Evolutionary conservation across 1,140 invertebrate species (phyloP).

Genomic region (Thaumatotibia leucotreta): DNA sequence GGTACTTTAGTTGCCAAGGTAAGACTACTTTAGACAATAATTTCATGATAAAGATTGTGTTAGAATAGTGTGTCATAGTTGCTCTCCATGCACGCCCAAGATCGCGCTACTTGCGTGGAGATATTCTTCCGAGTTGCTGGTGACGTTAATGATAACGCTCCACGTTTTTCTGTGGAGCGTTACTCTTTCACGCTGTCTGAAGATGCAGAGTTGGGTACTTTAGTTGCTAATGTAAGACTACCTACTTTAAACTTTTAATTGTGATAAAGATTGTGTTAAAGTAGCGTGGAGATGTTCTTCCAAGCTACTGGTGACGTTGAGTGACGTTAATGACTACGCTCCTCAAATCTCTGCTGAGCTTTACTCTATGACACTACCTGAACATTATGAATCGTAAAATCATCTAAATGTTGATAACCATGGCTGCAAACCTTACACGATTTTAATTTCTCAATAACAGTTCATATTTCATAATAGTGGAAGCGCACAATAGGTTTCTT

Average conservation of each 20-base stretch:
- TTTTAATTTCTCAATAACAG: too few species aligned
- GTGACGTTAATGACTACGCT: constrained; percentile 92
- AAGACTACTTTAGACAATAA: too few species aligned
- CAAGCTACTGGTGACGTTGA: constrained; percentile 83
- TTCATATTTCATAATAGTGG: too few species aligned
- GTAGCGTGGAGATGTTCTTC: constrained; percentile 88
- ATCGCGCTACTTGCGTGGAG: constrained; percentile 86
- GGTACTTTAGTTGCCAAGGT: constrained; percentile 88
- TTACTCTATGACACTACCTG: constrained; percentile 89
- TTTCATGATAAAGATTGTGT: too few species aligned
- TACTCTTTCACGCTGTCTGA: constrained; percentile 91
- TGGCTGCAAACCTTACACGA: too few species aligned
- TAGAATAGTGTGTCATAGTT: too few species aligned
- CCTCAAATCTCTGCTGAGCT: constrained; percentile 87
- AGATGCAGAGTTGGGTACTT: constrained; percentile 88
- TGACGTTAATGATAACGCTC: constrained; percentile 93
- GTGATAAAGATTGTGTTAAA: too few species aligned
- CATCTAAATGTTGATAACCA: too few species aligned
- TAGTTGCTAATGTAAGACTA: constrained; percentile 85
- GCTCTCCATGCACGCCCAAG: constrained; percentile 89
- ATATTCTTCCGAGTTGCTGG: constrained; percentile 87
- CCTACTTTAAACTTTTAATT: too few species aligned
- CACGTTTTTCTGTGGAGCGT: constrained; percentile 85
- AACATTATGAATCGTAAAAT: too few species aligned
- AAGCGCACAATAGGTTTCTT: too few species aligned